These are phyloP conservation scores for Heterotilapia buettikoferi DNA, from an alignment of 2,113 vertebrate genomes.

Conservation along the genomic window DNA sequence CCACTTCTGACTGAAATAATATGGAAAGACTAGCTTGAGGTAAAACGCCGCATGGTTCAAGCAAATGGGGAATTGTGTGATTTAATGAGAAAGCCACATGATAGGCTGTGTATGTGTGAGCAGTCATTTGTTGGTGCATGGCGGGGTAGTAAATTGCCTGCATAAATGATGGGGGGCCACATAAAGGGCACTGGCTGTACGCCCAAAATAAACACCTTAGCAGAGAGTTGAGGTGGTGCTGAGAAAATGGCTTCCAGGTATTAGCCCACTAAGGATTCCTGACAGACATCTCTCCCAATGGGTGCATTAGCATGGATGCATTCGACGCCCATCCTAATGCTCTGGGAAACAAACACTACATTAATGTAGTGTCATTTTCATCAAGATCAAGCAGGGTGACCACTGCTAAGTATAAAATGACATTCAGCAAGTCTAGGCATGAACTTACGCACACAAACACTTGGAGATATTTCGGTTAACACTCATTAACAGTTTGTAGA, in stretches of 20 bases:
- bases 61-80: neutral
- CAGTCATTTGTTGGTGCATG: neutral
- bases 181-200: conserved; percentile 17
- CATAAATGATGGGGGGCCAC: conserved; percentile 8
- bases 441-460: neutral
- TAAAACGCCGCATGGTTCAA: neutral
- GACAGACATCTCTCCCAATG: conserved; percentile 57
- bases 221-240: conserved; percentile 1
- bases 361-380: neutral
- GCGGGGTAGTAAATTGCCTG: neutral
- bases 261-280: conserved; percentile 31
- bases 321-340: conserved; percentile 18
- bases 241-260: conserved; percentile 31
- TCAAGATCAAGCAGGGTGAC: neutral
- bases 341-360: conserved; percentile 29
- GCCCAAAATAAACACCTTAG: conserved; percentile 41
- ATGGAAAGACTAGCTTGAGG: neutral
- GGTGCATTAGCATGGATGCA: neutral
- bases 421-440: neutral
- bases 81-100: neutral
- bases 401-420: neutral
- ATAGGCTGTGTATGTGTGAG: neutral
- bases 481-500: neutral
- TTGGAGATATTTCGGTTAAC: neutral
- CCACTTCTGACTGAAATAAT: neutral